phyloP scores from a whole-genome alignment of 2,113 vertebrate genomes.

The Corythornis madagascariensis region DNA sequence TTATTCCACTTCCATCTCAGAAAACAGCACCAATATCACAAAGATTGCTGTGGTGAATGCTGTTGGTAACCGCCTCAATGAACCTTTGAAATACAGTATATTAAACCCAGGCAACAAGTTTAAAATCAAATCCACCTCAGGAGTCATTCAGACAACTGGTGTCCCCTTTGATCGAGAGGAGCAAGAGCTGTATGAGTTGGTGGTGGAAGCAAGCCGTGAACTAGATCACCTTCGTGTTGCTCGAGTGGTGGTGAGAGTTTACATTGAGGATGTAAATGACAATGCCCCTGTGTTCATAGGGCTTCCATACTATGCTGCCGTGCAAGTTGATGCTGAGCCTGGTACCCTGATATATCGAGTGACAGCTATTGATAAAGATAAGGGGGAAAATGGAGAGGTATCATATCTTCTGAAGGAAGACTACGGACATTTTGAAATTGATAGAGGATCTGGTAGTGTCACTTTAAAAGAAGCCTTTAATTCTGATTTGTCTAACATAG shows the following conservation, averaged over 20 bases:
- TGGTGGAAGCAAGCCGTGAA: constrained; percentile 93
- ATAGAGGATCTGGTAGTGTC: constrained; percentile 83
- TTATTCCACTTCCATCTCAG: constrained; percentile 90
- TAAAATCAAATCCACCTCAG: constrained; percentile 90
- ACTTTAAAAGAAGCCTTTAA: constrained; percentile 90
- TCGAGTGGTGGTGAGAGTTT: constrained; percentile 89
- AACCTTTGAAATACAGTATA: constrained; percentile 91
- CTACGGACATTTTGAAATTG: constrained; percentile 94
- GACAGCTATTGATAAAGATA: constrained; percentile 90
- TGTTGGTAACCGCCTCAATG: constrained; percentile 91
- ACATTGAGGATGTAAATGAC: constrained; percentile 93
- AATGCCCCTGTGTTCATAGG: constrained; percentile 92
- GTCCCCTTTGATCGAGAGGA: constrained; percentile 93
- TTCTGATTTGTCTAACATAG: constrained; percentile 91
- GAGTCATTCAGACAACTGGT: constrained; percentile 92
- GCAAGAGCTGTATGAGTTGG: constrained; percentile 90
- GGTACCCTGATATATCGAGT: constrained; percentile 89
- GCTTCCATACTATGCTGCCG: constrained; percentile 95
- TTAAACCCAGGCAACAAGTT: constrained; percentile 93
- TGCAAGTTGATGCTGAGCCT: constrained; percentile 93
- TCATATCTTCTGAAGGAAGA: constrained; percentile 90
- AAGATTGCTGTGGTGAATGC: constrained; percentile 93
- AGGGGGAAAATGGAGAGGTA: constrained; percentile 91
- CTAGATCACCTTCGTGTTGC: constrained; percentile 89
- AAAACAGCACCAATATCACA: constrained; percentile 89